A percentile compares a stretch with the other conserved stretches of the same genome.
phyloP scores from a whole-genome alignment of 2,113 vertebrate species.

The Ascaphus truei region DNA sequence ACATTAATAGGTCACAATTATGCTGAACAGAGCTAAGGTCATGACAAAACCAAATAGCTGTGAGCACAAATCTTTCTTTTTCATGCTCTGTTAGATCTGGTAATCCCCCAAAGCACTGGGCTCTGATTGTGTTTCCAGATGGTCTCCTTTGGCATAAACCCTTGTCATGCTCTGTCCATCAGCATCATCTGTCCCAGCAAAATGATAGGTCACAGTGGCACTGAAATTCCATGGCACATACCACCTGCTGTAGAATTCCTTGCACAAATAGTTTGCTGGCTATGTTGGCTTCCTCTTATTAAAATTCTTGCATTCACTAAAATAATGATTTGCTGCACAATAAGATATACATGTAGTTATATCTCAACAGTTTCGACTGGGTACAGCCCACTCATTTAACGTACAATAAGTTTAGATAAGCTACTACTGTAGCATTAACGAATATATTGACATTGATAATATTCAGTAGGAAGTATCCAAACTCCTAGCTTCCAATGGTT shows the following conservation, averaged over 20 bases:
- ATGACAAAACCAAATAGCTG: slow-evolving; percentile 28
- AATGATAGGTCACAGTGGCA: not conserved
- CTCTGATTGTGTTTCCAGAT: slow-evolving; percentile 22
- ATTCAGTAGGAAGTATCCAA: no score
- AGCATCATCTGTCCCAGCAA: not conserved
- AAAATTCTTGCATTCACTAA: no score
- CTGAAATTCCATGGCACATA: not conserved
- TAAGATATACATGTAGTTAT: no score
- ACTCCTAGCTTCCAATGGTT: not conserved
- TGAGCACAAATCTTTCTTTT: slow-evolving; percentile 9
- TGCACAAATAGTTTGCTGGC: no score
- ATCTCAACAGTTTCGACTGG: no score
- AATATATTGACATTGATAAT: not conserved
- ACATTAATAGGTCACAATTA: slow-evolving; percentile 18
- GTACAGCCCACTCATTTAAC: not conserved
- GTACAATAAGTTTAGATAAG: not conserved
- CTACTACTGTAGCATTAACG: not conserved
- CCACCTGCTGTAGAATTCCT: no score
- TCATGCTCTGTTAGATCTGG: slow-evolving; percentile 11
- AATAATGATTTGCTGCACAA: no score
- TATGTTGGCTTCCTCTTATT: no score
- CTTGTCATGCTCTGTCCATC: not conserved
- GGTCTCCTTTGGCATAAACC: not conserved
- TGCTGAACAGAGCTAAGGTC: slow-evolving; percentile 21
- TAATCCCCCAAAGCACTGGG: not conserved